Evolutionary conservation across 2,797 vertebrate genomes (phyloP).

Genomic region (Crocidura indochinensis): DNA sequence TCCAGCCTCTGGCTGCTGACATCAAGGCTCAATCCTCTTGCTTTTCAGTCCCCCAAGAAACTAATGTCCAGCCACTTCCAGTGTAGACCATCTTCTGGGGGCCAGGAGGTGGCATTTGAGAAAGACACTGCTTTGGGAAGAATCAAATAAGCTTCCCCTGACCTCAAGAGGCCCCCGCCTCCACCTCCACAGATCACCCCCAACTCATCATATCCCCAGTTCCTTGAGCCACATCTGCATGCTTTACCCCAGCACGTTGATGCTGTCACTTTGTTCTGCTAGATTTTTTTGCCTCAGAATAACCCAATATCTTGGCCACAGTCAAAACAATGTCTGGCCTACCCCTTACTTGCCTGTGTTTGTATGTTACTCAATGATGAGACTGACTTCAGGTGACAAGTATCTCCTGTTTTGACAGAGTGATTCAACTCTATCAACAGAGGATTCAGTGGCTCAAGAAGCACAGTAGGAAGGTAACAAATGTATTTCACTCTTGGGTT

Average conservation of each 20-base stretch:
- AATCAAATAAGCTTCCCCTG: not conserved
- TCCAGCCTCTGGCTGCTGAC: too few species aligned
- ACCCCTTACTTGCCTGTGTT: not conserved
- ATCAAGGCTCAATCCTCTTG: too few species aligned
- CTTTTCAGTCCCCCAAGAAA: not conserved
- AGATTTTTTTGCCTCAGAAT: not conserved
- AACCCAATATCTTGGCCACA: not conserved
- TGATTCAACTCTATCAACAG: slow-evolving; percentile 88
- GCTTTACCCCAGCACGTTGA: not conserved
- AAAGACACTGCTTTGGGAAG: not conserved
- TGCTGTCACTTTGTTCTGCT: not conserved
- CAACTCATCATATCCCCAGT: not conserved
- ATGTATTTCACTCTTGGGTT: not conserved
- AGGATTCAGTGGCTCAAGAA: slow-evolving; percentile 91
- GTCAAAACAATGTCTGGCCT: not conserved
- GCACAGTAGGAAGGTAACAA: slow-evolving; percentile 92
- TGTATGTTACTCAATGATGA: not conserved
- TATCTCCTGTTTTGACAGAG: slow-evolving; percentile 86
- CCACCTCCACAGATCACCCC: not conserved
- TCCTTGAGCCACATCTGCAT: accelerated
- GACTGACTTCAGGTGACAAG: not conserved
- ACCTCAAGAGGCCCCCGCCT: not conserved
- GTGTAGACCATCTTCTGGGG: not conserved
- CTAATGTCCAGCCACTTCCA: not conserved
- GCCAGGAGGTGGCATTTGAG: not conserved